Evolutionary conservation across 92 coral and sea anemone genomes (phyloP), one percentile per base, ranked within the genome.

Genomic region (Heteractis magnifica): DNA sequence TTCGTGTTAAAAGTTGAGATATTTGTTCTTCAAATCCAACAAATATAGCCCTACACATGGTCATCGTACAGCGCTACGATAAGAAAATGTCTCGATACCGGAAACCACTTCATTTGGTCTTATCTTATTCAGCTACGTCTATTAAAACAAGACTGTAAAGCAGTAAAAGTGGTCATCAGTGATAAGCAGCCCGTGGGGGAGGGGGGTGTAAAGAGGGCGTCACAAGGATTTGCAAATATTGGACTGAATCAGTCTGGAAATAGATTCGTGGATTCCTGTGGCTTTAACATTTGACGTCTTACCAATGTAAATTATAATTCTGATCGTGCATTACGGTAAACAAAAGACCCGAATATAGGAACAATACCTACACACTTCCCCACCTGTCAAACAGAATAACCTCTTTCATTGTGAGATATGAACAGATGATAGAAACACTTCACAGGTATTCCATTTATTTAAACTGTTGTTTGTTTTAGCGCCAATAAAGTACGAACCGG

Each of bases 81-180:
- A 77, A 85, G 71, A 65, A 49, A n/a, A 59, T 78, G 88, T 85
- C 88, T 74, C 56, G 13, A 65, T 51, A 21, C 88, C 88, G 88
- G 88, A 85, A 85, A 79, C 83, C 79, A 85, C 78, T 78, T 78
- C 83, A 78, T 77, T 68, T 52, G 16, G 52, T 20, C 83, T 77
- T 85, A 85, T 85, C 88, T 65, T 77, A 76, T 81, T 70, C 21
- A 81, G 49, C 65, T 81, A 6, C 34, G 77, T 81, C 77, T 70
- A 81, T 79, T 79, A 65, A 79, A 79, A 79, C 83, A 62, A 79
- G 76, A 65, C 75, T 65, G 83, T 41, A 51, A 64, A 70, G 34
- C 15, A 16, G 70, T 62, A 62, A 70, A 56, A 81, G 73, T 48
- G 58, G 84, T 56, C 55, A 78, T 68, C 82, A 23, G 19, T 16